Conservation (phyloP, 2,888 invertebrate genomes). For the Crematogaster levior region DNA sequence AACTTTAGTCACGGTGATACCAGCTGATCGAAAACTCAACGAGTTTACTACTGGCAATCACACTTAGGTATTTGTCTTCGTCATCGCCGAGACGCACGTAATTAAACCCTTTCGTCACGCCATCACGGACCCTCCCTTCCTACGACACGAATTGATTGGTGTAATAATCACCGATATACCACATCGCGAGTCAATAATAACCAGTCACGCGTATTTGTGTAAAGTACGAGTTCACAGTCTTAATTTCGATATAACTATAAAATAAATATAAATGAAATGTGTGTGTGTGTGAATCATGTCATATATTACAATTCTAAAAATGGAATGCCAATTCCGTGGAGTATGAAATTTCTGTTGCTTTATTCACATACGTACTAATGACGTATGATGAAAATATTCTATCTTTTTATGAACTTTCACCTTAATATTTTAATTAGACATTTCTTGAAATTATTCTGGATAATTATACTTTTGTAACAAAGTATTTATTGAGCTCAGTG, state of each 20-base stretch:
- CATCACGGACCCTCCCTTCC: constrained; percentile 5
- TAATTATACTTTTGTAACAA: constrained; percentile 33
- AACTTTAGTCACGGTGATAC: constrained; percentile 43
- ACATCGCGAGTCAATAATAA: constrained; percentile 35
- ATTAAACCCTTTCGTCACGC: constrained; percentile 65
- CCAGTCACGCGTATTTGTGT: constrained; percentile 10
- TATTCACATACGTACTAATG: neutral
- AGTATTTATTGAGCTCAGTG: neutral
- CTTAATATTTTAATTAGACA: constrained; percentile 19
- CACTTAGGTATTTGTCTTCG: constrained; percentile 55
- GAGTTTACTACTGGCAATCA: constrained; percentile 55
- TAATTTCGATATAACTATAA: neutral
- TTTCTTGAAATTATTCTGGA: neutral
- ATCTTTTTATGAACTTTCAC: neutral
- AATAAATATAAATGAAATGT: neutral
- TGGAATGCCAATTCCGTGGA: neutral
- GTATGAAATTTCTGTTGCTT: neutral
- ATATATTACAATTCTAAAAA: neutral
- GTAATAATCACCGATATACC: constrained; percentile 51
- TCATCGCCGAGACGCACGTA: constrained; percentile 56
- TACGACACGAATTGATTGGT: constrained; percentile 45
- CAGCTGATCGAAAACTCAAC: constrained; percentile 56
- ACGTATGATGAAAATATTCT: neutral
- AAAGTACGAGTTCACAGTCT: constrained; percentile 6
- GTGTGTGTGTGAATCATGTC: too few relatives aligned